A percentile compares a stretch with the other conserved stretches of the same genome.
These are phyloP conservation scores for Cossypha dichroa DNA, from an alignment of 2,797 vertebrate genomes.

Conservation along the genomic window DNA sequence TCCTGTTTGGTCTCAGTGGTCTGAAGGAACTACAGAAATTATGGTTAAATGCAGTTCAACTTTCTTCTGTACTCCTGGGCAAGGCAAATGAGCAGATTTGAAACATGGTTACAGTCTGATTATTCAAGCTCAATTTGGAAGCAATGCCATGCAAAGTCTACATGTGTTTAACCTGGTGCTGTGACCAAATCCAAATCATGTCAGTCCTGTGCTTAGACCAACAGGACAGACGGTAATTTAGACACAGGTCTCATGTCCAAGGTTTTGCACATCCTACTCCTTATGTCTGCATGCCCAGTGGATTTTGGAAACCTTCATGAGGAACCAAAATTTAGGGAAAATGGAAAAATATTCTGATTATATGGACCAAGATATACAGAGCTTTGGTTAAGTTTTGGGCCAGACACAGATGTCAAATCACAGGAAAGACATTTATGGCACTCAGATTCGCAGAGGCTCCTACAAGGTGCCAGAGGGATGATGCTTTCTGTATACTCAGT, in stretches of 20 bases:
- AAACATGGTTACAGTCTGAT: background rate
- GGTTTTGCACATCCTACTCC: background rate
- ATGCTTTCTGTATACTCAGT: background rate
- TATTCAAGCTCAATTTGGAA: background rate
- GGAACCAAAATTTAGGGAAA: background rate
- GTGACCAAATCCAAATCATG: background rate
- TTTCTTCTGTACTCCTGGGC: background rate
- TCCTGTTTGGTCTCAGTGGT: background rate
- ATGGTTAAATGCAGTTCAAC: background rate
- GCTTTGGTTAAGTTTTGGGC: background rate
- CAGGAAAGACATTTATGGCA: background rate
- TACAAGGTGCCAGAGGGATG: background rate
- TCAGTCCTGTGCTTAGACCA: background rate
- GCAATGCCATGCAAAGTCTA: background rate
- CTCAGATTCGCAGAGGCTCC: background rate
- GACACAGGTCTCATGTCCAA: fast-evolving
- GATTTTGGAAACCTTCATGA: background rate
- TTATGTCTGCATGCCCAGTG: background rate
- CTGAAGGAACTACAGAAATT: background rate
- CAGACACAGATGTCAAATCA: background rate
- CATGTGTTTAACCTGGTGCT: background rate
- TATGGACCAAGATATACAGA: background rate
- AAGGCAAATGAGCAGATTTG: background rate
- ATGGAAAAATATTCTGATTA: background rate
- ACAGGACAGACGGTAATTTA: background rate